A percentile compares a stretch with the other conserved stretches of the same genome.
Conservation (phyloP, 2,888 invertebrate species). For the Heliothis peltigera region DNA sequence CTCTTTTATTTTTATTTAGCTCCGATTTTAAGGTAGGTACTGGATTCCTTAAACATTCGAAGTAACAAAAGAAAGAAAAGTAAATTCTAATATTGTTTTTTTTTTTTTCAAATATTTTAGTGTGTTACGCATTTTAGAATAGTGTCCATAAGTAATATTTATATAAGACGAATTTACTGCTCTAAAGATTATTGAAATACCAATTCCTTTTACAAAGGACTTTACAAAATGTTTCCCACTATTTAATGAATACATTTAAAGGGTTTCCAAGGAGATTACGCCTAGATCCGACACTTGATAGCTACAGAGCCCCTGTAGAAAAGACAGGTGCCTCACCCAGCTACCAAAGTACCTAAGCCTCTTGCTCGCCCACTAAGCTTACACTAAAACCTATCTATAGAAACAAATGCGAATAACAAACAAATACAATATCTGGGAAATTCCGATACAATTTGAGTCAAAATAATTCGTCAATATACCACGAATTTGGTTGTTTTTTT, state of each 20-base stretch:
- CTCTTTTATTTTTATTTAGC: not conserved
- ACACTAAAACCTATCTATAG: slow-evolving; percentile 8
- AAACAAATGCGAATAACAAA: slow-evolving; percentile 4
- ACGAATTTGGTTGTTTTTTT: slow-evolving; percentile 12
- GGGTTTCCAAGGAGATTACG: not conserved
- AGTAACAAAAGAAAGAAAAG: no score
- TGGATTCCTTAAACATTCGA: no score
- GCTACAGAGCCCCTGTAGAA: slow-evolving; percentile 2
- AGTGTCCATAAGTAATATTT: no score
- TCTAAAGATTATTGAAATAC: not conserved
- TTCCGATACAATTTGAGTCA: slow-evolving; percentile 2
- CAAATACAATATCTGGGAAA: not conserved
- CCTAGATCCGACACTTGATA: slow-evolving; percentile 36
- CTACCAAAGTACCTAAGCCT: slow-evolving; percentile 22
- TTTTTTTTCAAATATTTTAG: no score
- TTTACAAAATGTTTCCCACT: not conserved
- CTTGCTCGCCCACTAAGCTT: not conserved
- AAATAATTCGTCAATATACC: not conserved
- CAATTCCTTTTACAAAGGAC: not conserved
- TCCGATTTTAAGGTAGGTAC: no score
- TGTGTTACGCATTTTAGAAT: no score
- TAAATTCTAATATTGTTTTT: no score
- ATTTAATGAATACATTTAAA: not conserved
- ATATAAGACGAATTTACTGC: not conserved
- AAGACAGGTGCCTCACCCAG: slow-evolving; percentile 10